Base-by-base conservation (phyloP, 2,113 vertebrate species). In the Sylvilagus bachmani region DNA sequence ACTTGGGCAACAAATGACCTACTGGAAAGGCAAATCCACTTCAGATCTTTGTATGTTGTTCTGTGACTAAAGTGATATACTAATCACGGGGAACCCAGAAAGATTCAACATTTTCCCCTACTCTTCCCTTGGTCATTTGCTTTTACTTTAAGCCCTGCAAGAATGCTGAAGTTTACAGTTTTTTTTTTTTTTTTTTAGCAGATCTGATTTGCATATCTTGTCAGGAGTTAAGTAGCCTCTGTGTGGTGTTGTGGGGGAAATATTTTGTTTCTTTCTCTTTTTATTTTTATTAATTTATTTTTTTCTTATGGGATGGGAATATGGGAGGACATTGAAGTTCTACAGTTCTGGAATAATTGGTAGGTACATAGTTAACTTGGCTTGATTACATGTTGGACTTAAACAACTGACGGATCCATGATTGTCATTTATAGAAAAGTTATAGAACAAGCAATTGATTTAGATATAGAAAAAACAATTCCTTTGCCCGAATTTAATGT, bases 51-150 rank as follows among this genome's bases (percentile, higher is more conserved):
- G 91, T 96, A 93, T 96, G 93, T 96, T 97, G 93, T 97, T 97
- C 95, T 97, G 96, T 97, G 97, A 96, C 96, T 95, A 90, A 96
- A 91, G 93, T 97, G 93, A 95, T 96, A 96, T 97, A 98, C 98
- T 98, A 98, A 98, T 98, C 97, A 96, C 96, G 95, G 98, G 97
- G 98, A 98, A 96, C 97, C 97, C 97, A 97, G 98, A 98, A 98
- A 97, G 98, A 98, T 97, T 97, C 97, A 96, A 77, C 98, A 96
- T 98, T 97, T 98, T 74, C 97, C 95, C 97, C 97, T 95, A 97
- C 96, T 96, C 95, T 90, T 19, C 90, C 31, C 95, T 96, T 96
- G 44, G 92, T 96, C 73, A 62, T 95, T 93, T 93, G 71, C 27
- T 92, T 90, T 92, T 98, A 97, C 95, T 97, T 97, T 93, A 95